Conservation (phyloP, 2,888 invertebrate species). For the Agrypnus murinus region DNA sequence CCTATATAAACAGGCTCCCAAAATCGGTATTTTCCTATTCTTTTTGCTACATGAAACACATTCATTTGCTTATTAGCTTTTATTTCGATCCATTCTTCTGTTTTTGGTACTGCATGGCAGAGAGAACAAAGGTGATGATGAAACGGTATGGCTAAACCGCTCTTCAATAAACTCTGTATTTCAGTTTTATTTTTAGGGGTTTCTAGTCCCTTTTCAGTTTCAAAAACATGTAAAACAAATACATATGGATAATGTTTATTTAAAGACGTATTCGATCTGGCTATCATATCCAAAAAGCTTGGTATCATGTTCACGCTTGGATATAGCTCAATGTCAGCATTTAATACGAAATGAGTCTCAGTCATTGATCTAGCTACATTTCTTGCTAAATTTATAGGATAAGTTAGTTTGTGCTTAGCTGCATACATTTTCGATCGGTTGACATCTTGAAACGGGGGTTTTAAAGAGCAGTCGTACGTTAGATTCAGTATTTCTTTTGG, state of each 20-base stretch:
- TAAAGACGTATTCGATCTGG: constrained; percentile 8
- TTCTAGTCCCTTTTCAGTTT: constrained; percentile 29
- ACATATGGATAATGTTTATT: constrained; percentile 22
- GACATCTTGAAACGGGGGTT: constrained; percentile 31
- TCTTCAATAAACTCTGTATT: constrained; percentile 71
- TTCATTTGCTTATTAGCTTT: constrained; percentile 79
- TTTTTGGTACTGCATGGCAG: constrained; percentile 87
- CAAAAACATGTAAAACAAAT: constrained; percentile 47
- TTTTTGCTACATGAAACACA: constrained; percentile 85
- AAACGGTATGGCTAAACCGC: constrained; percentile 83
- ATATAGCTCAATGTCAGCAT: constrained; percentile 52
- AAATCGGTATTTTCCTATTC: constrained; percentile 81
- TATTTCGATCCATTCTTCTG: constrained; percentile 84
- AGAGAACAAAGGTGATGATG: constrained; percentile 88
- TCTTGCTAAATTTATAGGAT: constrained; percentile 51
- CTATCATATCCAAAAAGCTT: constrained; percentile 43
- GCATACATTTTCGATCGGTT: constrained; percentile 40
- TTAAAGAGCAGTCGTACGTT: background rate
- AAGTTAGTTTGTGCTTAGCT: constrained; percentile 32
- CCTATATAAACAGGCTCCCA: constrained; percentile 96
- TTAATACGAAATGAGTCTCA: constrained; percentile 50
- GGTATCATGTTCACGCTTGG: constrained; percentile 44
- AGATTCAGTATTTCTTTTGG: background rate
- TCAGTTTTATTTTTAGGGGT: constrained; percentile 40
- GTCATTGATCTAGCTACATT: constrained; percentile 50